These are phyloP conservation scores for Nicator chloris DNA, from an alignment of 2,113 vertebrate species.

Conservation along the genomic window DNA sequence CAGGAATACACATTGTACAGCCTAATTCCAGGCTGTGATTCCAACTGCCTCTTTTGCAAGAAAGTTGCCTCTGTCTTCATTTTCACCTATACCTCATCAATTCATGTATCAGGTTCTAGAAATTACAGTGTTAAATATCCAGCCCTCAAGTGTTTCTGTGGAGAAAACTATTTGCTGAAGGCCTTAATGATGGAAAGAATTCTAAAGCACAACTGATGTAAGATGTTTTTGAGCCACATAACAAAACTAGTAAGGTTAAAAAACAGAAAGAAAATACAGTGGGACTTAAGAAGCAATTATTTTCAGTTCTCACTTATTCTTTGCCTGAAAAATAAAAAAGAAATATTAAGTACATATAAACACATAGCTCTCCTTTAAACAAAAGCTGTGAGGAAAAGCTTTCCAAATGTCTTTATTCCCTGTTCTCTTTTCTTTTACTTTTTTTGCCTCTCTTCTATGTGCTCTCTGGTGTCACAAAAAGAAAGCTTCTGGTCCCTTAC, in stretches of 20 bases:
- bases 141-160: neutral
- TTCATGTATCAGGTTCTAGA: neutral
- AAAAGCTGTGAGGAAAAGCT: neutral
- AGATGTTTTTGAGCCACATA: neutral
- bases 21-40: neutral
- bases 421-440: neutral
- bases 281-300: neutral
- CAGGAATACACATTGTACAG: neutral
- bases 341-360: neutral
- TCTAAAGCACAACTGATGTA: neutral
- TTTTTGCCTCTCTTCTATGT: neutral
- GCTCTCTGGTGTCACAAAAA: neutral
- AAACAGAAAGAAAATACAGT: neutral
- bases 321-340: neutral
- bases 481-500: neutral
- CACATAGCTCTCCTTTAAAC: neutral
- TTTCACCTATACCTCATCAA: neutral
- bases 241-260: neutral
- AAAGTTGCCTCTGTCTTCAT: neutral
- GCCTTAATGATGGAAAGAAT: neutral
- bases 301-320: neutral
- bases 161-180: neutral
- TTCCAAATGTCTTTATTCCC: neutral
- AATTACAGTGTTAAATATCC: conserved; percentile 26
- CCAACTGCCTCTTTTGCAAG: neutral